Base-by-base conservation (phyloP, 2,888 invertebrate genomes). In the Teinopalpus imperialis region DNA sequence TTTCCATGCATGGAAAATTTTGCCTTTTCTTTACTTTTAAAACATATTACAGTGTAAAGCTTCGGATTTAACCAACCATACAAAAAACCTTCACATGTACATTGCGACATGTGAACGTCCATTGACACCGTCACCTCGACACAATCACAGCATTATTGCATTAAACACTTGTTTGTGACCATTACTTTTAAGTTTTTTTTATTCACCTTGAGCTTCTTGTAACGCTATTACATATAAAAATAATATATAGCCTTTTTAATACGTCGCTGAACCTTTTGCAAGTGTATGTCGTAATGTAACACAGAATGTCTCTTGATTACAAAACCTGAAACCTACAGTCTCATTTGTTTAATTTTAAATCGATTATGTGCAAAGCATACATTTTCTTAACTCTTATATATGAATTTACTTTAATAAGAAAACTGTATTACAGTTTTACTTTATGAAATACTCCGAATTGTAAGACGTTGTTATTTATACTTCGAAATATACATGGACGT, bases 171-270 rank as follows among this genome's bases (percentile, higher is more conserved):
- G 31, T 18, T 16, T 24, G 13, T 18, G 14, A 9, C 6, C 34
- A 20, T 34, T 30, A 30, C 7, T 36, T 43, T 43, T 8, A 31
- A 23, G 10, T 16, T 13, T 23, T 44, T 37, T 16, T 31, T 36
- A 10, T 32, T 32, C 20, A 7, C 32, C 26, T 44, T 32, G 39
- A 20, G 12, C 44, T 37, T 20, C 20, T 39, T 31, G 32, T 18
- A 37, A 44, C 26, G 26, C 9, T 20, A 24, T 14, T 10, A 21
- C 9, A 27, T 29, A 26, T 10, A n/a, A 35, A 5, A 30, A 10
- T 10, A 16, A 37, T 16, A 26, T 18, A 16, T 9, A 37, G 18
- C 36, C 36, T 26, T 26, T 26, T 26, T 26, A 26, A 26, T 9
- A 23, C 23, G 12, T 37, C 36, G 16, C 9, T 6, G 13, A 2